Base-by-base conservation (phyloP, 2,797 vertebrate species). In the Remorina albescens region DNA sequence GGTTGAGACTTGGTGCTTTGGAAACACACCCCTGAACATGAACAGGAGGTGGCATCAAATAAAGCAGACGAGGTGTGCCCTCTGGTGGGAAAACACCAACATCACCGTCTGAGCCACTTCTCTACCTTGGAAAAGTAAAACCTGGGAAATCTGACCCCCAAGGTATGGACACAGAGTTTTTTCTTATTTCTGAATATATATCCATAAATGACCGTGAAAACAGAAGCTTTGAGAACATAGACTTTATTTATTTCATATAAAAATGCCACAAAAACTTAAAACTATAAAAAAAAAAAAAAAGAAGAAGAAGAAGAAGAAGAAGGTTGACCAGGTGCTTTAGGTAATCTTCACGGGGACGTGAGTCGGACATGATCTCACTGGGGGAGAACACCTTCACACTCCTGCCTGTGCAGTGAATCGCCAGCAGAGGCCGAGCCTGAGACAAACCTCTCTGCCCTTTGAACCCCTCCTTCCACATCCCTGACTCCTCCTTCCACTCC, bases 191-290 rank as follows among this genome's bases (percentile, higher is more conserved):
- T 55, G 0, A 59, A 26, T 51, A 55, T 6, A 30, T 30, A 32
- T 7, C 37, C 5, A 61, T 2, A 62, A 67, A 70, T 41, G 34
- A 66, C 1, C 4, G 8, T 56, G 28, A 66, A 54, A 34, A 18
- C 53, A 44, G 39, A 32, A 7, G 30, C 49, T 68, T 53, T 88
- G 79, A 90, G 78, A 91, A 91, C 86, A 89, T 90, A 88, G 73
- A 86, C 83, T 93, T 94, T 91, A 92, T 93, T 92, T 4, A 86
- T 91, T 92, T 92, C 70, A 84, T 93, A 92, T 89, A 90, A 91
- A 93, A 92, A 82, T 68, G 64, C 83, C 77, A 88, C 71, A 85
- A 76, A 86, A 81, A 64, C 37, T 23, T 42, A 8, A 59, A 59
- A 59, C 15, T 4, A 41, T 15, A 41, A 41, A 15, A 41, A n/a